phyloP scores from a whole-genome alignment of 1,140 invertebrate species.

The Nasonia vitripennis region DNA sequence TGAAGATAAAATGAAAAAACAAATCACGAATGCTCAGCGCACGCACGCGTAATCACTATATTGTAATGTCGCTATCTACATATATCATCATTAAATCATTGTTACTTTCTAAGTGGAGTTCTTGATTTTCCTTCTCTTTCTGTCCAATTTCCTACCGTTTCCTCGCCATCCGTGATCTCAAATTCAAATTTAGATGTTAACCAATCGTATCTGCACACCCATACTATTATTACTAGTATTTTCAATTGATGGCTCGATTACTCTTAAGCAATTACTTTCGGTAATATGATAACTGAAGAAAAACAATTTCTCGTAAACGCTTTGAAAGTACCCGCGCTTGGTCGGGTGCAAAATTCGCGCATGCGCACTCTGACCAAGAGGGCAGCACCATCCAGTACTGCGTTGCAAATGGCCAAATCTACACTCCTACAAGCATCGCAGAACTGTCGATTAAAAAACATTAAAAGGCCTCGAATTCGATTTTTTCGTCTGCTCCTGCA shows the following conservation, averaged over 20 bases:
- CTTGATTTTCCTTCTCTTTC: constrained; percentile 8
- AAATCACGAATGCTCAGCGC: constrained; percentile 37
- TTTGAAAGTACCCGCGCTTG: not conserved
- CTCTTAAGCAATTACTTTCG: no score
- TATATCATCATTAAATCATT: constrained; percentile 54
- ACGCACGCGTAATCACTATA: constrained; percentile 45
- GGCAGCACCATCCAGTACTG: not conserved
- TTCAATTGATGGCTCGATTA: no score
- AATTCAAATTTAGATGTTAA: no score
- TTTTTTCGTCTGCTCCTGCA: not conserved
- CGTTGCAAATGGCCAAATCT: not conserved
- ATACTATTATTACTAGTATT: no score
- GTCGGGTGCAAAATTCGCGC: not conserved
- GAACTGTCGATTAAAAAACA: not conserved
- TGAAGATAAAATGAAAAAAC: constrained; percentile 19
- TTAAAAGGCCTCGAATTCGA: not conserved
- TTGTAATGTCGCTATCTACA: constrained; percentile 51
- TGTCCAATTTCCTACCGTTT: not conserved
- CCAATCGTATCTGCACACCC: no score
- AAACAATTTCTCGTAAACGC: no score
- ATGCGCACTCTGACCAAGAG: not conserved
- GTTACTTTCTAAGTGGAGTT: constrained; percentile 50
- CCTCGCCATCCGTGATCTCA: no score
- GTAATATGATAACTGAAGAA: no score
- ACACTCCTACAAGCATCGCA: not conserved